Conservation (phyloP, 2,888 invertebrate species). For the Platycheirus albimanus region DNA sequence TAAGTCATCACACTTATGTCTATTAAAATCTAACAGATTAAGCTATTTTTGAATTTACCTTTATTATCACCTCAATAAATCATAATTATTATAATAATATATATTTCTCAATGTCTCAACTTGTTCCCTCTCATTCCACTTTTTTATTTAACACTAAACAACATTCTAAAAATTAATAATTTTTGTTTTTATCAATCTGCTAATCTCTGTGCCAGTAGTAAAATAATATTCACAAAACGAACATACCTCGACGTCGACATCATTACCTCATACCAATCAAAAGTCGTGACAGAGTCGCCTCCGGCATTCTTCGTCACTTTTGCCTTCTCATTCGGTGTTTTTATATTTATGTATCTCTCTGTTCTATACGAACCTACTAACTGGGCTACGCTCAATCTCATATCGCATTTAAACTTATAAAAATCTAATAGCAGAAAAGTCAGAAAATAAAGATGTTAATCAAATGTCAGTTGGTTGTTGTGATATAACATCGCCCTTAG, state of each 20-base stretch:
- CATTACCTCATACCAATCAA: conserved; percentile 39
- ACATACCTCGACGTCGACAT: conserved; percentile 11
- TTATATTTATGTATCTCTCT: neutral
- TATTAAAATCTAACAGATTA: conserved; percentile 4
- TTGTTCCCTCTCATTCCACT: neutral
- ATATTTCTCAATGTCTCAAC: conserved; percentile 45
- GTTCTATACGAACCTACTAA: neutral
- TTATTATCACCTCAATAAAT: conserved; percentile 50
- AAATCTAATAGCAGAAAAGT: conserved; percentile 2
- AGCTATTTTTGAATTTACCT: conserved; percentile 24
- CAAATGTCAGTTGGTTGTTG: neutral
- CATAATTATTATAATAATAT: conserved; percentile 40
- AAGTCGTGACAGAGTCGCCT: conserved; percentile 65
- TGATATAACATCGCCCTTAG: neutral
- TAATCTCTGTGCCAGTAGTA: conserved; percentile 27
- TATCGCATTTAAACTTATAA: conserved; percentile 18
- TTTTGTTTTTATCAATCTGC: conserved; percentile 56
- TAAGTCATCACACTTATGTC: neutral
- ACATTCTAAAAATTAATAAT: conserved; percentile 25
- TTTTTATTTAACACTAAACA: neutral
- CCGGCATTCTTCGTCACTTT: conserved; percentile 28
- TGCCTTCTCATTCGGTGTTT: neutral
- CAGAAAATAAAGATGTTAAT: conserved; percentile 36
- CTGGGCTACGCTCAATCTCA: conserved; percentile 46
- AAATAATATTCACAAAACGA: conserved; percentile 39